A percentile compares a stretch with the other conserved stretches of the same genome.
Evolutionary conservation across 37 sponge, comb jelly and placozoan species (phyloP).

Genomic region (Theonella swinhoei): DNA sequence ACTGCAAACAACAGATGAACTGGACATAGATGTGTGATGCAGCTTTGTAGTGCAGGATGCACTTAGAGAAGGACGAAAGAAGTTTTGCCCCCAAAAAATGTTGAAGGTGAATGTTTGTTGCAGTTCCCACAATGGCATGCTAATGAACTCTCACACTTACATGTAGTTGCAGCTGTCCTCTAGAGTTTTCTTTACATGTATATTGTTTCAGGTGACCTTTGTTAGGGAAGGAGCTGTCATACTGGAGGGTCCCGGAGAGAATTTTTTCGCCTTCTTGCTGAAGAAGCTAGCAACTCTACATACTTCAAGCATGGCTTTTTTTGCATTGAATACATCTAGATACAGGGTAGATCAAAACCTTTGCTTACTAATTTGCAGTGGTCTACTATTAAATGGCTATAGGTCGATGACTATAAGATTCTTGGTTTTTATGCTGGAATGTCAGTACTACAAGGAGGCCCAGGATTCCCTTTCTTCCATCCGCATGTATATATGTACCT

Average conservation of each 20-base stretch:
- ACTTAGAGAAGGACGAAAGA: background rate
- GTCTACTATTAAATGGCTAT: too few species aligned
- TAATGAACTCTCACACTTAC: background rate
- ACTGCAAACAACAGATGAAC: too few species aligned
- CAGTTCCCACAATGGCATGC: too few species aligned
- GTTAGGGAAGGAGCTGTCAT: background rate
- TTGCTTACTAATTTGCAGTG: background rate
- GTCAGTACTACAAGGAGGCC: constrained; percentile 3
- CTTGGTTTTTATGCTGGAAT: constrained; percentile 7
- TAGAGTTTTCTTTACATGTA: too few species aligned
- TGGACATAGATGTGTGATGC: background rate
- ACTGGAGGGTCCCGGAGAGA: background rate
- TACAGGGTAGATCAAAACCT: background rate
- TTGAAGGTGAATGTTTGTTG: too few species aligned
- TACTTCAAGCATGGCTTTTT: background rate
- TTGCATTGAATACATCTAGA: background rate
- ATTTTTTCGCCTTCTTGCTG: background rate
- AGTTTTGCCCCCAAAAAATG: background rate
- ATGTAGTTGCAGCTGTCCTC: background rate
- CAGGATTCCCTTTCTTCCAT: constrained; percentile 4
- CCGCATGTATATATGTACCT: background rate
- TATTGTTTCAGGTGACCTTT: background rate
- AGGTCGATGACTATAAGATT: background rate
- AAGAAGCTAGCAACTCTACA: background rate
- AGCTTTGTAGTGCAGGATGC: background rate